phyloP scores from a whole-genome alignment of 2,888 invertebrate genomes.

The Deroplatys truncata region DNA sequence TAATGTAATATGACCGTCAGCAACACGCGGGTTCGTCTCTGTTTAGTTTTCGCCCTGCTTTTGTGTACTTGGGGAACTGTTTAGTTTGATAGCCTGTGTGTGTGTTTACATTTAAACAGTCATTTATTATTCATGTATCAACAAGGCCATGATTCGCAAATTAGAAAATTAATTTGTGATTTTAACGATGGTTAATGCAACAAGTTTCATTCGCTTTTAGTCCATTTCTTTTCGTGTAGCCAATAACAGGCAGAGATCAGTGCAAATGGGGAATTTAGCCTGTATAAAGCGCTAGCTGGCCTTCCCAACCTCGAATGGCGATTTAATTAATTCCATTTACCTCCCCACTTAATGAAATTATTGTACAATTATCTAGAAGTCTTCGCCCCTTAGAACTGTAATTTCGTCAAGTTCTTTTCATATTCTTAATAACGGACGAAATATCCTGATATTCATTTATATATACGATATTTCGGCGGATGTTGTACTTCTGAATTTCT shows the following conservation, averaged over 20 bases:
- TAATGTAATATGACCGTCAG: neutral
- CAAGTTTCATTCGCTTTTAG: neutral
- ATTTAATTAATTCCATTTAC: too few species aligned
- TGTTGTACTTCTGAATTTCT: too few species aligned
- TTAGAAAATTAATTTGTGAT: neutral
- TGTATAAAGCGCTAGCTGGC: too few species aligned
- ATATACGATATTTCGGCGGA: too few species aligned
- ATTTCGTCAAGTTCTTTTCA: too few species aligned
- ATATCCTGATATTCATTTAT: too few species aligned
- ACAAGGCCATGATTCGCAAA: neutral
- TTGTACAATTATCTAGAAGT: too few species aligned
- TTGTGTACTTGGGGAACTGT: neutral
- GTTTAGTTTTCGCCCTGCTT: neutral
- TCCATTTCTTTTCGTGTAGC: neutral
- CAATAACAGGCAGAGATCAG: neutral
- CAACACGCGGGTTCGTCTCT: neutral
- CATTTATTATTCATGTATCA: neutral
- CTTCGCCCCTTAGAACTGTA: too few species aligned
- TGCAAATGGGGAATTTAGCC: too few species aligned
- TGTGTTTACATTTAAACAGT: neutral
- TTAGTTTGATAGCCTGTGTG: neutral
- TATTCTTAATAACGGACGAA: too few species aligned
- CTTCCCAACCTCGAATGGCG: too few species aligned
- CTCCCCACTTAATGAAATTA: too few species aligned
- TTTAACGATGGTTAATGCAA: neutral